Evolutionary conservation across 92 coral and sea anemone genomes (phyloP).

Genomic region (Parazoanthus swiftii): DNA sequence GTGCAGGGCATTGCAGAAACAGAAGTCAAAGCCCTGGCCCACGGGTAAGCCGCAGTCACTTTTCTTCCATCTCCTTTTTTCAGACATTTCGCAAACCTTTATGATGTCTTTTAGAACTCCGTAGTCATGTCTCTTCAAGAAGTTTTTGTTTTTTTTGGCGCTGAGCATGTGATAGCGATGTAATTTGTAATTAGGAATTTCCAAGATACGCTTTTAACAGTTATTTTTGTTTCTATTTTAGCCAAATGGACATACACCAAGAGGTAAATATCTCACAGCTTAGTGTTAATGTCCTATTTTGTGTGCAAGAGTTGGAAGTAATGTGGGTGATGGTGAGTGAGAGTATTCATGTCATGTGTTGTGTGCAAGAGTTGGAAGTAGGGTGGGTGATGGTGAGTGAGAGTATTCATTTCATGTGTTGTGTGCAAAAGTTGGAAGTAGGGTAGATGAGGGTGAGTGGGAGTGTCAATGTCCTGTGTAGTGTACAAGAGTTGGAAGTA

Average conservation of each 20-base stretch:
- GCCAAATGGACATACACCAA: constrained; percentile 85
- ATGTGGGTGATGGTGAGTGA: neutral
- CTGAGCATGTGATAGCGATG: neutral
- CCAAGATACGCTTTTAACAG: neutral
- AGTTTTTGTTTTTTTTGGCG: neutral
- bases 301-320: neutral
- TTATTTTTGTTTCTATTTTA: constrained; percentile 11
- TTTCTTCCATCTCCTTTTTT: neutral
- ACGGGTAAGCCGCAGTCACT: constrained; percentile 25
- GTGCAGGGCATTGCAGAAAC: constrained; percentile 67
- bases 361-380: neutral
- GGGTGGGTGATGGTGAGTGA: neutral
- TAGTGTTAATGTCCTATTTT: neutral
- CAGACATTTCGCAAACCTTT: neutral
- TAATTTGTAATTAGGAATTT: neutral
- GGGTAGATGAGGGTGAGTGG: neutral
- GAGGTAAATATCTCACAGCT: constrained; percentile 59
- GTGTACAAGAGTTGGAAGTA: too few relatives aligned
- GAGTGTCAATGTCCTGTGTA: too few relatives aligned
- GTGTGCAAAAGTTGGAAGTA: neutral
- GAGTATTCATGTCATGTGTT: neutral
- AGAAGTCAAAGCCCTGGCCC: constrained; percentile 86
- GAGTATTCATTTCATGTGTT: neutral
- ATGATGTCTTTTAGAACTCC: neutral
- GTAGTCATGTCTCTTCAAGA: neutral